Evolutionary conservation across 92 coral and sea anemone genomes (phyloP).

Genomic region (Epizoanthus illoricatus): DNA sequence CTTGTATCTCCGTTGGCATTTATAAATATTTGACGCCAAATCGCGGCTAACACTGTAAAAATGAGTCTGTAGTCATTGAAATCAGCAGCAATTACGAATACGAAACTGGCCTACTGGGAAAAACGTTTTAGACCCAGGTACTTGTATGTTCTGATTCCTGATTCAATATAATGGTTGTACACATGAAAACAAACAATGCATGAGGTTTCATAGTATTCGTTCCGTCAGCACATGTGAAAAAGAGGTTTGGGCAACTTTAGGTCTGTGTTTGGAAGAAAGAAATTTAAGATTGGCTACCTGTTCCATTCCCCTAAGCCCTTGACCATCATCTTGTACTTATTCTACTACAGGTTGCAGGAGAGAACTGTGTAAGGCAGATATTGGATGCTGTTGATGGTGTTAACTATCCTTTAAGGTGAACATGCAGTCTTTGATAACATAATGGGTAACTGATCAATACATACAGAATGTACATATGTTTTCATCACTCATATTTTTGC

Average conservation of each 20-base stretch:
- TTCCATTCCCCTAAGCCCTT: no score
- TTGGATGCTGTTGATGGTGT: constrained; percentile 83
- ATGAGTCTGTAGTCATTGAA: no score
- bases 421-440: not conserved
- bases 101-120: no score
- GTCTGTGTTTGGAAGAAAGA: not conserved
- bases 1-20: no score
- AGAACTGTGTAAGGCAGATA: constrained; percentile 78
- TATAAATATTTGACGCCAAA: no score
- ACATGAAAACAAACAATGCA: not conserved
- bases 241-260: not conserved
- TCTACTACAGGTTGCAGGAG: constrained; percentile 75
- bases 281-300: not conserved
- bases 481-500: no score
- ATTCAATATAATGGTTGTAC: not conserved
- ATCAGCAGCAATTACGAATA: no score
- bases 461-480: not conserved
- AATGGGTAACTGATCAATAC: no score
- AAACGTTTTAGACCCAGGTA: no score
- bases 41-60: no score
- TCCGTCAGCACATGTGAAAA: not conserved
- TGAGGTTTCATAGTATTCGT: not conserved
- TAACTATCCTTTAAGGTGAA: constrained; percentile 90
- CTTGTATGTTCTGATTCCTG: no score
- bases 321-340: not conserved